Evolutionary conservation across 2,797 vertebrate species (phyloP).

Genomic region (Myotis planiceps): DNA sequence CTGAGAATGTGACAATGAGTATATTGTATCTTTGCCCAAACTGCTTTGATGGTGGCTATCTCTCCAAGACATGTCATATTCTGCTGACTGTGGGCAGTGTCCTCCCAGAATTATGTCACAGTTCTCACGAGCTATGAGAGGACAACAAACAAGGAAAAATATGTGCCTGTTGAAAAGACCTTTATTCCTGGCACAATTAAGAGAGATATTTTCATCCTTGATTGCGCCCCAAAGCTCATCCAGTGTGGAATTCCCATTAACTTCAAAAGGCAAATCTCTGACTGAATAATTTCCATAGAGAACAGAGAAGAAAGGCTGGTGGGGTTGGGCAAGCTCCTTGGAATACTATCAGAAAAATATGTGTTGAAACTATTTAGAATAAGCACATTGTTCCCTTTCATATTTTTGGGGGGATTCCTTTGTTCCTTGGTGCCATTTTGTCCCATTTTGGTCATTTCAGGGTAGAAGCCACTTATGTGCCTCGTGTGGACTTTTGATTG

Average conservation of each 20-base stretch:
- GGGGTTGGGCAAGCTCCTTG: background rate
- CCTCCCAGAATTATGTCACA: conserved; percentile 36
- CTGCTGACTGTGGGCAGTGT: background rate
- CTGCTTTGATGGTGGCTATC: background rate
- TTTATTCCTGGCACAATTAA: conserved; percentile 13
- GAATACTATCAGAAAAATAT: background rate
- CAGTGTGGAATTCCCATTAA: conserved; percentile 62
- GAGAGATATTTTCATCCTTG: conserved; percentile 46
- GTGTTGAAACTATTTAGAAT: background rate
- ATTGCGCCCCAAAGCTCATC: conserved; percentile 37
- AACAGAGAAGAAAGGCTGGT: background rate
- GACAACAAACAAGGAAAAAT: conserved; percentile 46
- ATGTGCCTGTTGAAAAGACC: conserved; percentile 37
- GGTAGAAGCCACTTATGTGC: background rate
- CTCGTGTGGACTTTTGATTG: background rate
- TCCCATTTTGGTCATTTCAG: background rate
- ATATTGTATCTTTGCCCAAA: background rate
- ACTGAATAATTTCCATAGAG: conserved; percentile 40
- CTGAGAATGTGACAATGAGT: background rate
- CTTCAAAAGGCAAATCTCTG: conserved; percentile 59
- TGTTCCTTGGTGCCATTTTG: background rate
- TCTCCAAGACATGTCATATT: background rate
- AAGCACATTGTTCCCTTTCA: background rate
- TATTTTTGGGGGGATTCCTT: background rate
- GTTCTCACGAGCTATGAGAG: background rate